Evolutionary conservation across 2,888 invertebrate genomes (phyloP), one percentile per base, ranked within the genome.

Genomic region (Andricus quercusramuli): DNA sequence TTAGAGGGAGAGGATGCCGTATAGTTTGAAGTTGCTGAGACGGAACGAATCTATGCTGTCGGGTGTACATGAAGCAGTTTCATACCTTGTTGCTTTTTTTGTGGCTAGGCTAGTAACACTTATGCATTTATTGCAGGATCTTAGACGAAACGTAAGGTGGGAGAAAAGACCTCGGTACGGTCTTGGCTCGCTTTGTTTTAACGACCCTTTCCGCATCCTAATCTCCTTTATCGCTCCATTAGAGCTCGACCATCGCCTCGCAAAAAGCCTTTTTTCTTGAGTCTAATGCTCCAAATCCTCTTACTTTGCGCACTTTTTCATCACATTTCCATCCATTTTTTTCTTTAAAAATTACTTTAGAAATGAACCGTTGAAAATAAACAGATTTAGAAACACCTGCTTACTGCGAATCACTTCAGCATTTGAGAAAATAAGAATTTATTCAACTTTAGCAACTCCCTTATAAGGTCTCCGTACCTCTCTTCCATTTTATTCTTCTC

Each of bases 191-290:
- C 56, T 74, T 74, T 56, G 29, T 74, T 74, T 74, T 74, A 74
- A 74, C 70, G 70, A 74, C 56, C 70, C 70, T 74, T 32, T 56
- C 70, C 29, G 70, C 70, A 74, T 56, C 70, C 70, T 74, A 74
- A 74, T 74, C 70, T 74, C 32, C 51, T 74, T 74, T 74, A 74
- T 74, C 51, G 70, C 56, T 56, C 70, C 70, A 74, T 74, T 74
- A 74, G 70, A 74, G 70, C 70, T 74, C 51, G 9, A 74, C 47
- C 51, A 74, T 51, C 70, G 70, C 17, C 56, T 74, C 32, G 70
- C 70, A 56, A 56, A 70, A 70, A 70, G 70, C 56, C 56, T 74
- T 74, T 74, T 74, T 74, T 74, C 70, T 74, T 32, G n/a, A 22
- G 70, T 74, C 70, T 74, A 20, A 56, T 56, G 32, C 32, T 74